Evolutionary conservation across 2,888 invertebrate genomes (phyloP).

Genomic region (Allygus modestus): DNA sequence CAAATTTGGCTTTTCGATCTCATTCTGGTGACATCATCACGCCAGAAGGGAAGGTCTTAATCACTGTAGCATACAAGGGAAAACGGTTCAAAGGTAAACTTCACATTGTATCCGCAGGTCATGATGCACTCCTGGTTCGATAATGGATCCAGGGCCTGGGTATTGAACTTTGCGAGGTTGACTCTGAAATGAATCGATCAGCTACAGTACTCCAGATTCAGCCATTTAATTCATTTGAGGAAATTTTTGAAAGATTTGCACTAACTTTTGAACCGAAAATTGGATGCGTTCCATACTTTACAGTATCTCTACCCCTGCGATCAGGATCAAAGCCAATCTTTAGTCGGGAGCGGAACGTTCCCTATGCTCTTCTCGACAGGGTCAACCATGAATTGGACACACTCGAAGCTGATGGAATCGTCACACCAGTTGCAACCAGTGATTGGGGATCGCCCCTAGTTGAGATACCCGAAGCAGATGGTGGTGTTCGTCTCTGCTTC

Average conservation of each 20-base stretch:
- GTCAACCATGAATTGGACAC: slow-evolving; percentile 61
- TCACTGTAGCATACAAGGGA: slow-evolving; percentile 13
- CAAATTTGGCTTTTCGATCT: slow-evolving; percentile 12
- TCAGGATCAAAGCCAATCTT: slow-evolving; percentile 61
- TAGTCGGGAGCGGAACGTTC: slow-evolving; percentile 55
- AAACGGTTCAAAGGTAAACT: slow-evolving; percentile 1
- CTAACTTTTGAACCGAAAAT: slow-evolving; percentile 49
- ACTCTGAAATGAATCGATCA: slow-evolving; percentile 7
- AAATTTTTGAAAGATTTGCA: slow-evolving; percentile 19
- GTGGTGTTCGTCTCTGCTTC: slow-evolving; percentile 65
- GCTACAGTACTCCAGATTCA: neutral
- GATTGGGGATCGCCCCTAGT: slow-evolving; percentile 60
- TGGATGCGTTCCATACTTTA: slow-evolving; percentile 60
- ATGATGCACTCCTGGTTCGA: slow-evolving; percentile 45
- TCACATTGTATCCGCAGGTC: slow-evolving; percentile 59
- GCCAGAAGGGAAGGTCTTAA: slow-evolving; percentile 24
- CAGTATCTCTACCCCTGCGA: slow-evolving; percentile 59
- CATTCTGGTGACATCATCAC: slow-evolving; percentile 35
- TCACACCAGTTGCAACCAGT: slow-evolving; percentile 59
- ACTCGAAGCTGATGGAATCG: slow-evolving; percentile 51
- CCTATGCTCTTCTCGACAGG: slow-evolving; percentile 59
- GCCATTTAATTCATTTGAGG: slow-evolving; percentile 8
- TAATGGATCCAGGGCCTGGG: slow-evolving; percentile 49
- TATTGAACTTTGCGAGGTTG: slow-evolving; percentile 39
- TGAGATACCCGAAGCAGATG: slow-evolving; percentile 66